Percentiles rank a stretch among this genome's conserved stretches.
These are phyloP conservation scores for Cataglyphis albicans DNA, from an alignment of 2,888 invertebrate genomes.

Conservation along the genomic window DNA sequence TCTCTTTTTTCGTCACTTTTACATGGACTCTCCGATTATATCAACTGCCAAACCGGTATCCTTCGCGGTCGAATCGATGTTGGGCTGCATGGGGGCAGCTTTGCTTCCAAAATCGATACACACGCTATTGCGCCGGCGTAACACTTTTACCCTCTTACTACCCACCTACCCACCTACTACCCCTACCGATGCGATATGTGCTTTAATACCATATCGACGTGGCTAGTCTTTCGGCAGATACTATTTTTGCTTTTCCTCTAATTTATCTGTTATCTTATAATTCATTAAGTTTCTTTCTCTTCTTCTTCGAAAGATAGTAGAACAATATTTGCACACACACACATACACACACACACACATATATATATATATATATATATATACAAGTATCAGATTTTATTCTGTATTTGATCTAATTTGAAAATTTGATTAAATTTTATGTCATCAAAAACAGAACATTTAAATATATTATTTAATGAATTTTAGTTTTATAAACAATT, in stretches of 20 bases:
- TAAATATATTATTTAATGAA: not conserved
- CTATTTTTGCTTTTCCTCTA: conserved; percentile 32
- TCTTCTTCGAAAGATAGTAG: not conserved
- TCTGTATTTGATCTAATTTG: not conserved
- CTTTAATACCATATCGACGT: conserved; percentile 55
- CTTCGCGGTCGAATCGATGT: conserved; percentile 80
- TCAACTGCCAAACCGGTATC: conserved; percentile 43
- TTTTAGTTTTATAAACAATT: not conserved
- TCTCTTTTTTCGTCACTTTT: conserved; percentile 27
- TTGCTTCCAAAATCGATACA: conserved; percentile 83
- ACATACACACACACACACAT: no score
- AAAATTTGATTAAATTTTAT: not conserved
- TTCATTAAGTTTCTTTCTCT: not conserved
- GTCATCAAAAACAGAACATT: not conserved
- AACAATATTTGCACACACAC: not conserved
- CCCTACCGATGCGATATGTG: conserved; percentile 38
- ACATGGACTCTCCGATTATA: conserved; percentile 43
- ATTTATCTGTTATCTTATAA: conserved; percentile 5
- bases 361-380: no score
- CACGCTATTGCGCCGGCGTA: conserved; percentile 80
- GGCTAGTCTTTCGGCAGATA: conserved; percentile 39
- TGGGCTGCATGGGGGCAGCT: conserved; percentile 79
- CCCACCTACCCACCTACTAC: conserved; percentile 52
- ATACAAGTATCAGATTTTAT: not conserved
- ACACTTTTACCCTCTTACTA: conserved; percentile 64